A percentile compares a stretch with the other conserved stretches of the same genome.
phyloP scores from a whole-genome alignment of 2,797 vertebrate species.

The Erethizon dorsatum region DNA sequence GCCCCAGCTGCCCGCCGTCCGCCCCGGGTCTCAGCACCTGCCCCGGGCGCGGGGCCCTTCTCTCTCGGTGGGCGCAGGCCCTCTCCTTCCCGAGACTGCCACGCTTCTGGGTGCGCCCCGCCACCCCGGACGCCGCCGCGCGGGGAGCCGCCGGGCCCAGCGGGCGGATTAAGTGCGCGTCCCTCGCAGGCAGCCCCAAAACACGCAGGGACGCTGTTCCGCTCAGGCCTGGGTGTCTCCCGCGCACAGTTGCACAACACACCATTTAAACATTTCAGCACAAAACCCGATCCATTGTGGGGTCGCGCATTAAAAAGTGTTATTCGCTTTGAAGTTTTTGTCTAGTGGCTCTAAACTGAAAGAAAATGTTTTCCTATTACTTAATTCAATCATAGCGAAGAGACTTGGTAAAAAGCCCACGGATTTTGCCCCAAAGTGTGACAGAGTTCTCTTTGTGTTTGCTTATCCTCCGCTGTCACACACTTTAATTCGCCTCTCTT shows the following conservation, averaged over 20 bases:
- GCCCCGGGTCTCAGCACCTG: not conserved
- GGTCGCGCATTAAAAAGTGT: slow-evolving; percentile 93
- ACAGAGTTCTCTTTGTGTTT: slow-evolving; percentile 99
- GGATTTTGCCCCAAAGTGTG: slow-evolving; percentile 97
- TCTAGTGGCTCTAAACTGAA: slow-evolving; percentile 98
- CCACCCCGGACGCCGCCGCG: not conserved
- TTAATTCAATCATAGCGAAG: slow-evolving; percentile 99
- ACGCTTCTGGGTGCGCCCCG: not conserved
- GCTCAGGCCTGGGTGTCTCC: slow-evolving; percentile 85
- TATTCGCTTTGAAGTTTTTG: slow-evolving; percentile 95
- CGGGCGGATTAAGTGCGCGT: slow-evolving; percentile 71
- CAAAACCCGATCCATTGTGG: slow-evolving; percentile 91
- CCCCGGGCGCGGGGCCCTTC: not conserved
- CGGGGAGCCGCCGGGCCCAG: not conserved
- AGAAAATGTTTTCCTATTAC: slow-evolving; percentile 99
- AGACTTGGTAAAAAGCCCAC: slow-evolving; percentile 97
- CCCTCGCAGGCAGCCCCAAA: slow-evolving; percentile 65
- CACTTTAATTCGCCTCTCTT: slow-evolving; percentile 99
- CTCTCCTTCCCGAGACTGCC: not conserved
- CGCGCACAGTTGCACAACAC: slow-evolving; percentile 90
- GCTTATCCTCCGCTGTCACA: slow-evolving; percentile 99
- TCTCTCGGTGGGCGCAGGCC: not conserved
- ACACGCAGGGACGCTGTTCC: slow-evolving; percentile 80
- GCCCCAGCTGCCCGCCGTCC: rapidly evolving
- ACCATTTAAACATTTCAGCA: slow-evolving; percentile 91